Evolutionary conservation across 2,888 invertebrate species (phyloP).

Genomic region (Drosophila neonasuta): DNA sequence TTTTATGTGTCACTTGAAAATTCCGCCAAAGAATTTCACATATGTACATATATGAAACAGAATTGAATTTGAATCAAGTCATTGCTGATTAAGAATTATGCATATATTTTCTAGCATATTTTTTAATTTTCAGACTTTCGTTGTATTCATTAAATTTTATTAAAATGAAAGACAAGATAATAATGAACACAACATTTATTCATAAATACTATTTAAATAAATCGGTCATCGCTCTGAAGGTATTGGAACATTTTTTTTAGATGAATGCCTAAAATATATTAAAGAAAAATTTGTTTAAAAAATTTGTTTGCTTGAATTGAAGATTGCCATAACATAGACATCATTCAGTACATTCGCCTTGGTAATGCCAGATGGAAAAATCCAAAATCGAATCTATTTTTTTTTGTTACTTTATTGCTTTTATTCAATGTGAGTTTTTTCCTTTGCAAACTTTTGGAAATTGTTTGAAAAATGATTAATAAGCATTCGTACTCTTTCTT

Average conservation of each 20-base stretch:
- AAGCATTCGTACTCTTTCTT: neutral
- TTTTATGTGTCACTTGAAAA: too few relatives aligned
- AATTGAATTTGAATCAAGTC: neutral
- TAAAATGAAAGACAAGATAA: too few relatives aligned
- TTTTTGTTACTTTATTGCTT: conserved; percentile 3
- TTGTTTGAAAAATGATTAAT: neutral
- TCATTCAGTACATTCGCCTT: neutral
- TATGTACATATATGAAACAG: neutral
- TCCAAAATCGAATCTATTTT: neutral
- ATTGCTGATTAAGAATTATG: neutral
- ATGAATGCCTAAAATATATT: neutral
- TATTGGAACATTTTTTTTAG: too few relatives aligned
- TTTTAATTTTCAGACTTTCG: neutral
- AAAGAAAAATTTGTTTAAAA: neutral
- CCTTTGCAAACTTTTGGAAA: conserved; percentile 6
- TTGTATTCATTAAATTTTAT: neutral
- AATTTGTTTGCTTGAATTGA: neutral
- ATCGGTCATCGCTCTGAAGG: too few relatives aligned
- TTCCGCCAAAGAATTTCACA: too few relatives aligned
- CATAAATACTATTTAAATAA: too few relatives aligned
- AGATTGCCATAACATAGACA: neutral
- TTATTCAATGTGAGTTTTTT: neutral
- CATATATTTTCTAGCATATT: conserved; percentile 2
- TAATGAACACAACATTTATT: too few relatives aligned
- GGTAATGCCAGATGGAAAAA: conserved; percentile 9